These are phyloP conservation scores for Alexandromys fortis DNA, from an alignment of 2,113 vertebrate genomes.

Conservation along the genomic window DNA sequence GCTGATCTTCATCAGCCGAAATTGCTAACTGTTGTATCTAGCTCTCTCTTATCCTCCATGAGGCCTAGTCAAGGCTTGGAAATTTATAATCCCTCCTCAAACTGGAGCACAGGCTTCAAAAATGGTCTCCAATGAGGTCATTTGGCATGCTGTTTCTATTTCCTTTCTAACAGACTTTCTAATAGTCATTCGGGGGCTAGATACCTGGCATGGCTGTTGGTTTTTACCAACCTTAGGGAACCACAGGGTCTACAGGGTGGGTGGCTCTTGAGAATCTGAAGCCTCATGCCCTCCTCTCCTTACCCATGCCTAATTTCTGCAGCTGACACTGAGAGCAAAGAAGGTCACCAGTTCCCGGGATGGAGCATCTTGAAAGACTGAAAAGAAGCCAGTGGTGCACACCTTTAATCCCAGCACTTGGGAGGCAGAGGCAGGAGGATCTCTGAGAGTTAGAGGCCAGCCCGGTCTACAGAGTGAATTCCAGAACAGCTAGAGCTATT, in stretches of 20 bases:
- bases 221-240: neutral
- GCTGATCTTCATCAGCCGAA: slow-evolving; percentile 46
- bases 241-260: neutral
- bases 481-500: neutral
- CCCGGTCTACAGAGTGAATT: neutral
- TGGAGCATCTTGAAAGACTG: slow-evolving; percentile 30
- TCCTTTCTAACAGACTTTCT: slow-evolving; percentile 32
- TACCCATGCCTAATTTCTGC: neutral
- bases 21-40: slow-evolving; percentile 49
- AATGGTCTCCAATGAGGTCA: slow-evolving; percentile 14
- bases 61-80: slow-evolving; percentile 34
- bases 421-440: neutral
- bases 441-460: neutral
- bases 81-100: slow-evolving; percentile 60
- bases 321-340: slow-evolving; percentile 15
- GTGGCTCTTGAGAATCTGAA: slow-evolving; percentile 41
- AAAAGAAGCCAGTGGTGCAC: neutral
- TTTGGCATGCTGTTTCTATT: slow-evolving; percentile 37
- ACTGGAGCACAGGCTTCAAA: slow-evolving; percentile 25
- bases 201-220: neutral
- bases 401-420: neutral
- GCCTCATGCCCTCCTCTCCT: neutral
- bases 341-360: neutral
- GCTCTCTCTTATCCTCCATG: slow-evolving; percentile 50
- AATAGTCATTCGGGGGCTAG: neutral